phyloP scores from a whole-genome alignment of 2,797 vertebrate species.

The Nasua narica region DNA sequence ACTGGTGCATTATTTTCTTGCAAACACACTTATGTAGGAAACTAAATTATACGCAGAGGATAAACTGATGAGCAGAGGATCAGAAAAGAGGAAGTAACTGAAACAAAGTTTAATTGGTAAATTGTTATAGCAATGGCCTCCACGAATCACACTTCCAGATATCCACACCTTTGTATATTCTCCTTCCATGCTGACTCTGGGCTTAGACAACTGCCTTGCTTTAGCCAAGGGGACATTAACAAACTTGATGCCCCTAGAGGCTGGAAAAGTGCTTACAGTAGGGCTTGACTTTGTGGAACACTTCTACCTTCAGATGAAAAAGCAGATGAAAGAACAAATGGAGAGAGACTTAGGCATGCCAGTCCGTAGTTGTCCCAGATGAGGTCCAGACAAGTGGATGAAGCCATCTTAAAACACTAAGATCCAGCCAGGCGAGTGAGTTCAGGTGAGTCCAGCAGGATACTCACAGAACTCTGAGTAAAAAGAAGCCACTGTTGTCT shows the following conservation, averaged over 20 bases:
- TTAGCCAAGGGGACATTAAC: not conserved
- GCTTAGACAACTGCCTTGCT: not conserved
- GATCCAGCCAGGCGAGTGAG: not conserved
- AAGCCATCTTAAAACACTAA: not conserved
- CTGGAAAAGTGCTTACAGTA: not conserved
- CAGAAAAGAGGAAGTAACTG: not conserved
- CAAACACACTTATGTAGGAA: not conserved
- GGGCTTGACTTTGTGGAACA: not conserved
- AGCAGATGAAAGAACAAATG: not conserved
- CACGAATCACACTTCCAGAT: not conserved
- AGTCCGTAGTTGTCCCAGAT: not conserved
- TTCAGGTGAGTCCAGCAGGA: not conserved
- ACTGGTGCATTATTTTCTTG: not conserved
- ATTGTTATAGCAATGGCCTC: not conserved
- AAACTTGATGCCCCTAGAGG: not conserved
- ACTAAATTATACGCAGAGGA: not conserved
- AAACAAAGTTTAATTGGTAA: not conserved
- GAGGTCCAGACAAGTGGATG: not conserved
- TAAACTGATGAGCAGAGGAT: not conserved
- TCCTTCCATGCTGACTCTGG: not conserved
- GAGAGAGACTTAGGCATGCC: not conserved
- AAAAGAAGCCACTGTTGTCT: not conserved
- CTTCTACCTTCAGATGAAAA: not conserved
- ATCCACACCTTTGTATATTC: not conserved
- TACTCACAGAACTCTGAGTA: not conserved